phyloP scores from a whole-genome alignment of 1,140 invertebrate species.

The Plectrocnemia conspersa region DNA sequence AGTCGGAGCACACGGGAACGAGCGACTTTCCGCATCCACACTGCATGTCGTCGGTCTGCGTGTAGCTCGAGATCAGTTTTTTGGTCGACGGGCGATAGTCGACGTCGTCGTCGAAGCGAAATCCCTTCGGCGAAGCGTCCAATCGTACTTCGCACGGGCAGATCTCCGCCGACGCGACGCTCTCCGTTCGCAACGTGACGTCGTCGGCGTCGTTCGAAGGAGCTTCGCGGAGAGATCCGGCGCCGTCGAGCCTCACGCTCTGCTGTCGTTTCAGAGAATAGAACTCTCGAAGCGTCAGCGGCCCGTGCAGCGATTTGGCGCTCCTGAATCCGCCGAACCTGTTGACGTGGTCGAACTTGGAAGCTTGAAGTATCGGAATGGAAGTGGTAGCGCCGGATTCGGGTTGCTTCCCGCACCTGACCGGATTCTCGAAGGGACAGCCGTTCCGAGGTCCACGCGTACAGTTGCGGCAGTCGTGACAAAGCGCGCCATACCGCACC shows the following conservation, averaged over 20 bases:
- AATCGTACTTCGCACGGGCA: slow-evolving; percentile 4
- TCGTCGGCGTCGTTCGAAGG: slow-evolving; percentile 6
- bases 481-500: slow-evolving; percentile 11
- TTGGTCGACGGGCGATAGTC: slow-evolving; percentile 40
- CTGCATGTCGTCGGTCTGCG: slow-evolving; percentile 45
- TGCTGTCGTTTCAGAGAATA: slow-evolving; percentile 23
- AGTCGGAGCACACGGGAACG: slow-evolving; percentile 39
- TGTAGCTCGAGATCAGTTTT: slow-evolving; percentile 42
- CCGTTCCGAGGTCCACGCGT: neutral
- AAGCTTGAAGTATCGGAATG: slow-evolving; percentile 49
- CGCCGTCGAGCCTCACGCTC: too few species aligned
- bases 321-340: slow-evolving; percentile 47
- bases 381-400: slow-evolving; percentile 42
- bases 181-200: slow-evolving; percentile 23
- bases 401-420: neutral
- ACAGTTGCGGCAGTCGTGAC: slow-evolving; percentile 7
- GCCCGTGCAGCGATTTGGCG: slow-evolving; percentile 21
- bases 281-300: slow-evolving; percentile 16
- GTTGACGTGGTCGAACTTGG: slow-evolving; percentile 46
- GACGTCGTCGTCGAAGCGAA: slow-evolving; percentile 32
- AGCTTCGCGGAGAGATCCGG: too few species aligned
- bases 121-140: neutral
- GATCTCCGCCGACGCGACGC: slow-evolving; percentile 12
- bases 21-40: slow-evolving; percentile 44
- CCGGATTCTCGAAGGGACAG: neutral